phyloP scores from a whole-genome alignment of 2,797 vertebrate genomes.

The Hippocampus kuda region DNA sequence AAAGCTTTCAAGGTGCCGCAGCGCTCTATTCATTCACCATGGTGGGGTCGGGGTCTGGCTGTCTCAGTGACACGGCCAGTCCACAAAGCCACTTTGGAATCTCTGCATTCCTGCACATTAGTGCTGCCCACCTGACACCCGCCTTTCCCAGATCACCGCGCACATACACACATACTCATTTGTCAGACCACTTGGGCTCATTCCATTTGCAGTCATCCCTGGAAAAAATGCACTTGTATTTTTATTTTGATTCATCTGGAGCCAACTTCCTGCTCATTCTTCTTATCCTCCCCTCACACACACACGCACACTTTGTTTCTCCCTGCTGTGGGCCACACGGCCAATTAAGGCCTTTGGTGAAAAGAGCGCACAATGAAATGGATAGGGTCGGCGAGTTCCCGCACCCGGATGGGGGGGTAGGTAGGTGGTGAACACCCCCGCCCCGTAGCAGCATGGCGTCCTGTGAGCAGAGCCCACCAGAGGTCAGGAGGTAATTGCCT shows the following conservation, averaged over 20 bases:
- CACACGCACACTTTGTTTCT: slow-evolving; percentile 2
- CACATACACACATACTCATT: slow-evolving; percentile 29
- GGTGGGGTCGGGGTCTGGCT: slow-evolving; percentile 42
- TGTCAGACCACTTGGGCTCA: slow-evolving; percentile 19
- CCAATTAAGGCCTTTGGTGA: slow-evolving; percentile 15
- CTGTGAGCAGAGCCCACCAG: slow-evolving; percentile 22
- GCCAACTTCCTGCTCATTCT: slow-evolving; percentile 7
- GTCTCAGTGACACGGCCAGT: slow-evolving; percentile 55
- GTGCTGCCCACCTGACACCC: slow-evolving; percentile 66
- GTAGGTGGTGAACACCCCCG: neutral
- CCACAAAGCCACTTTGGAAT: slow-evolving; percentile 70
- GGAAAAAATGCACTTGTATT: neutral
- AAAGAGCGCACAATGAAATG: slow-evolving; percentile 17
- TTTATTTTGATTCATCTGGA: slow-evolving; percentile 4
- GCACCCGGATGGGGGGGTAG: slow-evolving; percentile 14
- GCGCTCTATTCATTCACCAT: slow-evolving; percentile 55
- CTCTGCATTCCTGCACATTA: slow-evolving; percentile 73
- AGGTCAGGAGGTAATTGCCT: slow-evolving; percentile 55
- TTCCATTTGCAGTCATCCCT: slow-evolving; percentile 30
- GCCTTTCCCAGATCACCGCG: slow-evolving; percentile 56
- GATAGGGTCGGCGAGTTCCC: slow-evolving; percentile 32
- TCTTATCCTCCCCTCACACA: slow-evolving; percentile 2
- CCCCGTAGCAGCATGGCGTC: neutral
- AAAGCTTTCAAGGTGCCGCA: slow-evolving; percentile 57
- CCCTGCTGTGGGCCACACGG: neutral